Evolutionary conservation across 2,797 vertebrate species (phyloP).

Genomic region (Coreius guichenoti): DNA sequence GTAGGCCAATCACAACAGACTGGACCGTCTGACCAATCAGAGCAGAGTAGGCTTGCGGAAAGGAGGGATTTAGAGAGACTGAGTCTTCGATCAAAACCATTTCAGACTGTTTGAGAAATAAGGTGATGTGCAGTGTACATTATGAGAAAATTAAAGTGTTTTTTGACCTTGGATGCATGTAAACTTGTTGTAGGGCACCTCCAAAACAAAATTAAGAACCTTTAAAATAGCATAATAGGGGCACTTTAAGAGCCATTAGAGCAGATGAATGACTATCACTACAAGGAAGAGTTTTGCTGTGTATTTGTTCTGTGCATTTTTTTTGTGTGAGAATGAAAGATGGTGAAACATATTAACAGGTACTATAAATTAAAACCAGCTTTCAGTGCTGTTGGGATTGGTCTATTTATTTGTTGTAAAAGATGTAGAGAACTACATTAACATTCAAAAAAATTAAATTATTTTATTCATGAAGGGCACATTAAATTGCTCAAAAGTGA

Average conservation of each 20-base stretch:
- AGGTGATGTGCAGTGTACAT: background rate
- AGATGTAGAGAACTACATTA: background rate
- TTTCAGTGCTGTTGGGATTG: background rate
- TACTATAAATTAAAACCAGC: background rate
- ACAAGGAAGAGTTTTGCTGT: background rate
- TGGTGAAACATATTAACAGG: background rate
- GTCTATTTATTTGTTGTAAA: background rate
- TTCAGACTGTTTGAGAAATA: background rate
- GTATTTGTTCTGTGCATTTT: background rate
- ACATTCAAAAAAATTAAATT: no score
- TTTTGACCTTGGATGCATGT: background rate
- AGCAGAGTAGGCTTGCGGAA: background rate
- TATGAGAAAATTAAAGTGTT: background rate
- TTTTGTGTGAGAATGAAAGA: background rate
- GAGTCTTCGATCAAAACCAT: background rate
- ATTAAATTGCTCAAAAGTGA: background rate
- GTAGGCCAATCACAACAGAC: background rate
- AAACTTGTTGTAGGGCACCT: background rate
- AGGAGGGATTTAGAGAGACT: background rate
- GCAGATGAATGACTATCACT: background rate
- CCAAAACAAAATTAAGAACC: background rate
- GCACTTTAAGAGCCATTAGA: background rate
- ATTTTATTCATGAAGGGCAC: background rate
- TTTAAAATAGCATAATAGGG: background rate
- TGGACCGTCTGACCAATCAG: background rate